Evolutionary conservation across 2,797 vertebrate genomes (phyloP).

Genomic region (Heliangelus exortis): DNA sequence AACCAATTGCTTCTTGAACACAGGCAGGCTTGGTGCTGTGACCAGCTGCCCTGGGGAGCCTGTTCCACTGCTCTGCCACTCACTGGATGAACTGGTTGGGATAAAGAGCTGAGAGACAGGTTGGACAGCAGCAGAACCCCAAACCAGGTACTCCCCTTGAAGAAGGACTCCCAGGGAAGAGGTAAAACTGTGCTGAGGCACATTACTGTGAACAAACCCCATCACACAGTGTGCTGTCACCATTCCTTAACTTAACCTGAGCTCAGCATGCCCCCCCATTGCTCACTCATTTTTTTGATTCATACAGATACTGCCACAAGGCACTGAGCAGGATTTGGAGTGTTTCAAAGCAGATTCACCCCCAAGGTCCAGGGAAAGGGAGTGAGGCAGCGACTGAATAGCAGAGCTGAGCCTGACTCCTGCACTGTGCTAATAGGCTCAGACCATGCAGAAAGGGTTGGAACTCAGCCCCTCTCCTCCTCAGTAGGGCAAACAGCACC

Average conservation of each 20-base stretch:
- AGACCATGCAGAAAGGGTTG: neutral
- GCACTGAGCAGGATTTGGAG: neutral
- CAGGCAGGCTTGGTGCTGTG: too few species aligned
- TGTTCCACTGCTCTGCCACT: too few species aligned
- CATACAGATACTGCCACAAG: accelerated
- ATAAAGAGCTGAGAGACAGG: neutral
- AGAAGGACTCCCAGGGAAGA: neutral
- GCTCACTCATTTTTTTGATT: neutral
- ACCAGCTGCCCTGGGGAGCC: too few species aligned
- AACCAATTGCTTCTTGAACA: too few species aligned
- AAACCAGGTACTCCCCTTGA: accelerated
- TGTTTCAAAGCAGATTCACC: neutral
- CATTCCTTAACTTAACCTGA: accelerated
- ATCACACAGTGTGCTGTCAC: neutral
- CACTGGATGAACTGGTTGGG: neutral
- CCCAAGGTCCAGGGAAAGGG: neutral
- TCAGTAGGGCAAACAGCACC: neutral
- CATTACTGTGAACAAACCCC: neutral
- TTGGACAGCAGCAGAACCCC: accelerated
- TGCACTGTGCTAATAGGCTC: neutral
- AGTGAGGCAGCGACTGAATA: neutral
- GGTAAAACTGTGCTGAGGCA: neutral
- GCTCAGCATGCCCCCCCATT: neutral
- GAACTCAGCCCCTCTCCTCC: neutral
- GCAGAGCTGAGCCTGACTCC: neutral